phyloP scores from a whole-genome alignment of 2,888 invertebrate genomes.

The Dione vanillae region DNA sequence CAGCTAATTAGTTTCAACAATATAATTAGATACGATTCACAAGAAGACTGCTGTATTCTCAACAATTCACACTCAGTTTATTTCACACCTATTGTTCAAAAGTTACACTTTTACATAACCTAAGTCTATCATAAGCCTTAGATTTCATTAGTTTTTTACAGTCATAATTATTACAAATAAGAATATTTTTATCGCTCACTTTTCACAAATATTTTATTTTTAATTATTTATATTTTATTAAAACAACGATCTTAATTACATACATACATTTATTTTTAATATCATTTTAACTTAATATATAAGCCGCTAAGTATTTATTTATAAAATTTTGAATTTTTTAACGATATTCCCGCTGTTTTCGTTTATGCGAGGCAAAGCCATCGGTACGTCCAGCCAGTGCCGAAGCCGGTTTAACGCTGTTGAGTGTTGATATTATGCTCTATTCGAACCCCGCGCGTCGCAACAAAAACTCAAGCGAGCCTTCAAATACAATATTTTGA shows the following conservation, averaged over 20 bases:
- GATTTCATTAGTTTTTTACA: constrained; percentile 1
- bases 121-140: constrained; percentile 23
- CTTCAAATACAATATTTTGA: constrained; percentile 48
- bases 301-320: background rate
- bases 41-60: constrained; percentile 37
- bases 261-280: background rate
- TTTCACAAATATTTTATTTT: background rate
- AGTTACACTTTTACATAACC: constrained; percentile 41
- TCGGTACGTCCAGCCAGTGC: constrained; percentile 68
- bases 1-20: constrained; percentile 29
- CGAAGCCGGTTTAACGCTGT: constrained; percentile 77
- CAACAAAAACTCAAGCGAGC: constrained; percentile 53
- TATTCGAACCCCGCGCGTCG: constrained; percentile 66
- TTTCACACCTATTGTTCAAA: constrained; percentile 48
- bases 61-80: constrained; percentile 47
- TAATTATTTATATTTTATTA: no score
- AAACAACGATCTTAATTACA: background rate
- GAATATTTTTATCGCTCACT: background rate
- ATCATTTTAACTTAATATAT: background rate
- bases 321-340: constrained; percentile 18
- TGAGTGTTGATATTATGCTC: constrained; percentile 73
- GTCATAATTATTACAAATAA: background rate
- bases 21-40: constrained; percentile 32
- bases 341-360: constrained; percentile 70
- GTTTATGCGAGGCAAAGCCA: constrained; percentile 48